Evolutionary conservation across 2,113 vertebrate genomes (phyloP), one percentile per base, ranked within the genome.

Genomic region (Oplegnathus fasciatus): DNA sequence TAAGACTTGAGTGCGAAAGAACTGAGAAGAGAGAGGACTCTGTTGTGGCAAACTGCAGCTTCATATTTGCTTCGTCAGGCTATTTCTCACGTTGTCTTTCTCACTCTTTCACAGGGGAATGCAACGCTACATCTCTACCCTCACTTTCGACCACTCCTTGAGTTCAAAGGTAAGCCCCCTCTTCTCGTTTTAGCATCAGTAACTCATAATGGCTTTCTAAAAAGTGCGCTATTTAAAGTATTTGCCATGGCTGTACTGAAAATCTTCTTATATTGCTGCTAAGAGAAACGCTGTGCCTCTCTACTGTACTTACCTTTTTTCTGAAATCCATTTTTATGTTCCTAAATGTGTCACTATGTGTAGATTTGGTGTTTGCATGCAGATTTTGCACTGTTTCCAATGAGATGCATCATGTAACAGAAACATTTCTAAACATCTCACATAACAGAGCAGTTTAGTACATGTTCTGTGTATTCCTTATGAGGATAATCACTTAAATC

Each of bases 51-150:
- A 75, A 77, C 66, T 78, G 65, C 83, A 75, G 52, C 83, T 75
- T 54, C 57, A 67, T 30, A 40, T 88, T 76, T 60, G 26, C 84
- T 61, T 82, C n/a, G 30, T 83, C 44, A 2, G 64, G 44, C 84
- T 74, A 24, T 81, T 70, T 74, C 75, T 86, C 57, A 87, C 54
- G 3, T 40, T 82, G 50, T 77, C 67, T 78, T 42, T 78, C 52
- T 55, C 42, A 71, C 68, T 72, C 30, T 87, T 85, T 76, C 10
- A 26, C 91, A 96, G 96, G 96, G 95, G 10, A 96, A 96, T 88
- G 96, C 96, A 22, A 96, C 95, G 0, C 90, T 96, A 6, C 96
- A 96, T 88, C 95, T 96, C 32, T 96, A 96, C 86, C 96, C 95
- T 44, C 96, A 96, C 91, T 96, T 96, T 91, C 89, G 95, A 78